phyloP scores from a whole-genome alignment of 2,797 vertebrate species.

The Potorous gilbertii region DNA sequence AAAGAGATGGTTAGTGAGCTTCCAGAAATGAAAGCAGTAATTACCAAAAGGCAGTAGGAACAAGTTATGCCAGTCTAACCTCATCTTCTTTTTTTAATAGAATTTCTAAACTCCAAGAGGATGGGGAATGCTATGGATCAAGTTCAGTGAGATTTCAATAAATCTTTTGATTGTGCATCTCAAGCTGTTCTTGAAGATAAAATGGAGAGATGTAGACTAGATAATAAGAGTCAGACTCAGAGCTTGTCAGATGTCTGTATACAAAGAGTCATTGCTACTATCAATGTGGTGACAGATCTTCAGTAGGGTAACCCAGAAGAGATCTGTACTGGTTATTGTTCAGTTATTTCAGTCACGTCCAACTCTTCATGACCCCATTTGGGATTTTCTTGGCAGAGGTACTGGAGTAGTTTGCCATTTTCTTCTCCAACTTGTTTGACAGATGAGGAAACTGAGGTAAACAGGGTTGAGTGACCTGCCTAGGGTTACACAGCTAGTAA shows the following conservation, averaged over 20 bases:
- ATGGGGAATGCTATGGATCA: not conserved
- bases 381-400: not conserved
- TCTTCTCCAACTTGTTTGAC: not conserved
- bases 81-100: not conserved
- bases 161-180: not conserved
- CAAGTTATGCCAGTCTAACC: not conserved
- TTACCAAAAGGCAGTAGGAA: not conserved
- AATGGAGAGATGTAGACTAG: not conserved
- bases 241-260: not conserved
- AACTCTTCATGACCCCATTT: not conserved
- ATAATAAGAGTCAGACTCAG: not conserved
- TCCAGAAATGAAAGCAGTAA: not conserved
- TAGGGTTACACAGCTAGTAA: not conserved
- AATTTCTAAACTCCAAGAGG: not conserved
- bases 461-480: not conserved
- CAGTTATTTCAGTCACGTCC: not conserved
- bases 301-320: not conserved
- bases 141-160: not conserved
- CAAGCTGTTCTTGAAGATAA: not conserved
- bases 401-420: not conserved
- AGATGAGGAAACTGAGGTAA: not conserved
- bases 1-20: not conserved
- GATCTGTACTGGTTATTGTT: not conserved
- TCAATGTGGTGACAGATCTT: not conserved
- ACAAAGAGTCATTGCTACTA: not conserved